Percentiles rank a stretch among this genome's conserved stretches.
These are phyloP conservation scores for Sarcophaga carnaria DNA, from an alignment of 2,888 invertebrate species.

Conservation along the genomic window DNA sequence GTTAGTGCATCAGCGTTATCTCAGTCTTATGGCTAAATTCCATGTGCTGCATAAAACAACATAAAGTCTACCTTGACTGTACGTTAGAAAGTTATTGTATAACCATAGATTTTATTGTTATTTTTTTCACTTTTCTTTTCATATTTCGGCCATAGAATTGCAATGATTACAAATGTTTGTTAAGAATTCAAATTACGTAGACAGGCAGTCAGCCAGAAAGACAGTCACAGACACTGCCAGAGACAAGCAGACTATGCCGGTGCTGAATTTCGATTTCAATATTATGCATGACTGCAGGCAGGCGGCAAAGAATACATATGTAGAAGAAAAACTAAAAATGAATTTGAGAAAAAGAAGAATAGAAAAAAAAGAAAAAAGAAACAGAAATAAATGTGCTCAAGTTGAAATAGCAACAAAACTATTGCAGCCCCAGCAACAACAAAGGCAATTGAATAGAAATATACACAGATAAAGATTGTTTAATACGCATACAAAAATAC, in stretches of 20 bases:
- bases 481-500: neutral
- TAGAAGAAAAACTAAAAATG: neutral
- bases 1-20: too few species aligned
- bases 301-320: neutral
- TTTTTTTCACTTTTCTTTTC: constrained; percentile 15
- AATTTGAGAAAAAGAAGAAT: neutral
- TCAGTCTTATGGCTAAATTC: too few species aligned
- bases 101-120: neutral
- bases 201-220: neutral
- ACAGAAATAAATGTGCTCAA: neutral
- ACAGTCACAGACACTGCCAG: neutral
- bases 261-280: constrained; percentile 8
- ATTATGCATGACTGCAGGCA: neutral
- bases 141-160: constrained; percentile 40
- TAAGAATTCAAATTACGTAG: constrained; percentile 45
- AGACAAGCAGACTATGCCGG: neutral
- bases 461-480: neutral
- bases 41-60: too few species aligned
- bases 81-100: neutral
- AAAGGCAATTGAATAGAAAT: neutral
- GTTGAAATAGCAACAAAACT: neutral
- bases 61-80: neutral
- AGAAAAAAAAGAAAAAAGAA: neutral
- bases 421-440: neutral
- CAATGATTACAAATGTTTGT: constrained; percentile 46